phyloP scores from a whole-genome alignment of 2,113 vertebrate species.

The Progne subis region DNA sequence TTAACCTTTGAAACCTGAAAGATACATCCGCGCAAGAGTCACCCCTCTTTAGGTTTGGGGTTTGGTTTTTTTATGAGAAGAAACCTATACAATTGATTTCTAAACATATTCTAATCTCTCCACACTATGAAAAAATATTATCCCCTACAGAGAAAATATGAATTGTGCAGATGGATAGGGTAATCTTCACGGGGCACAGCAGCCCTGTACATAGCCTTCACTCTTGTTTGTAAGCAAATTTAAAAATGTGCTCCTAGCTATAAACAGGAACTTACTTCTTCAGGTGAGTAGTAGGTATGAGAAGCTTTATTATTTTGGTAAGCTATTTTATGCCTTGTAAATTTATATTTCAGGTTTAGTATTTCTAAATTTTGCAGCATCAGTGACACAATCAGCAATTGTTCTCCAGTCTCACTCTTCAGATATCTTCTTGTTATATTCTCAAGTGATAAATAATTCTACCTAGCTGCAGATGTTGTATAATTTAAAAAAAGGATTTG shows the following conservation, averaged over 20 bases:
- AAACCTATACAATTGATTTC: background rate
- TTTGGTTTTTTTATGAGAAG: background rate
- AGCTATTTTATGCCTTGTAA: background rate
- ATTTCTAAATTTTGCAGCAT: background rate
- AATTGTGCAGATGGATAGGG: background rate
- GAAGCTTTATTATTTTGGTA: background rate
- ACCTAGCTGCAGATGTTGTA: background rate
- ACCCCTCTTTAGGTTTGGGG: fast-evolving
- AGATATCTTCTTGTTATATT: background rate
- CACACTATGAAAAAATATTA: background rate
- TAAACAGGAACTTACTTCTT: background rate
- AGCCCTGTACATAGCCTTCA: background rate
- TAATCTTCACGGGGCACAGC: background rate
- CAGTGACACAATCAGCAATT: background rate
- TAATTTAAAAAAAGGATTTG: slow-evolving; percentile 16
- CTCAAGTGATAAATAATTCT: slow-evolving; percentile 7
- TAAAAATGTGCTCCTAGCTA: background rate
- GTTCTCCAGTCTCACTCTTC: background rate
- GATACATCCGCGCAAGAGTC: background rate
- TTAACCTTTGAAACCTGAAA: background rate
- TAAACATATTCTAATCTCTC: background rate
- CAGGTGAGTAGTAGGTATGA: background rate
- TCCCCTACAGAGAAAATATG: background rate
- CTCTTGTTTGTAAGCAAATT: no score
- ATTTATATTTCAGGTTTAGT: background rate